Evolutionary conservation across 1,140 invertebrate species (phyloP).

Genomic region (Dreissena rostriformis): DNA sequence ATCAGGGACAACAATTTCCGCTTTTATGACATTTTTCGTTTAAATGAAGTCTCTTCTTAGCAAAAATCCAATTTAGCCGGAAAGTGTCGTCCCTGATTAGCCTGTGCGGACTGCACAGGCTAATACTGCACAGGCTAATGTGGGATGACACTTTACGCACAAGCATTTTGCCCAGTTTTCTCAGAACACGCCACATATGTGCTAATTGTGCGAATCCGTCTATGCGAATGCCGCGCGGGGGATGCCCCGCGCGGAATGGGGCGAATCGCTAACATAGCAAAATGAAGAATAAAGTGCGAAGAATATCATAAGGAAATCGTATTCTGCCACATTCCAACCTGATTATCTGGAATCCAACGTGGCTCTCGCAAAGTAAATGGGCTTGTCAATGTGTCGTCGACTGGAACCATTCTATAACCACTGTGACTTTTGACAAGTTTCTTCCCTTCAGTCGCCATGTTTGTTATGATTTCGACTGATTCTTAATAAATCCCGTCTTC

Average conservation of each 20-base stretch:
- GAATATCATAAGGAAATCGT: background rate
- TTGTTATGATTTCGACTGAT: too few species aligned
- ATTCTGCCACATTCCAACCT: slow-evolving; percentile 5
- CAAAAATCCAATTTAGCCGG: too few species aligned
- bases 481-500: too few species aligned
- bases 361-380: slow-evolving; percentile 44
- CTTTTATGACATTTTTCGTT: too few species aligned
- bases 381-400: slow-evolving; percentile 34
- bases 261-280: background rate
- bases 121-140: too few species aligned
- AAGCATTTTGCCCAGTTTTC: background rate
- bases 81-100: too few species aligned
- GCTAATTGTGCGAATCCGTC: background rate
- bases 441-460: slow-evolving; percentile 45
- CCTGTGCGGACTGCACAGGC: too few species aligned
- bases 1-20: too few species aligned
- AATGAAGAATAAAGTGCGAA: background rate
- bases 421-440: slow-evolving; percentile 38
- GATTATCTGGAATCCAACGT: slow-evolving; percentile 40
- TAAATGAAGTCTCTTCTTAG: too few species aligned
- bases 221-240: too few species aligned
- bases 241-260: too few species aligned
- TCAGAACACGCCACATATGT: background rate
- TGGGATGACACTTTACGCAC: too few species aligned
- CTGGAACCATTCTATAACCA: slow-evolving; percentile 46